phyloP scores from a whole-genome alignment of 2,888 invertebrate genomes.

The Drosophila seclusa region DNA sequence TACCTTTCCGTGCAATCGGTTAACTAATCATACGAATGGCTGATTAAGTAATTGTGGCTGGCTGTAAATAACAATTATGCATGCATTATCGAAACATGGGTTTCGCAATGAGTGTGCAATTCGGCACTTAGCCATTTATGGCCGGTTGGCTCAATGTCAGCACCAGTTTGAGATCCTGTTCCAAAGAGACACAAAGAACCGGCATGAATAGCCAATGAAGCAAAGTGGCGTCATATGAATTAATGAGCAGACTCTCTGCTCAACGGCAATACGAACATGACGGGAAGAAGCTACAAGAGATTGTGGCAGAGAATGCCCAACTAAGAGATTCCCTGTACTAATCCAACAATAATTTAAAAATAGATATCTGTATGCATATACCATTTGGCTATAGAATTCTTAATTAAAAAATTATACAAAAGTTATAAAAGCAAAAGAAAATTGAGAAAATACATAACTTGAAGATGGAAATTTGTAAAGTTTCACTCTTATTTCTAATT shows the following conservation, averaged over 20 bases:
- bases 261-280: constrained; percentile 27
- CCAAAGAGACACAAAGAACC: constrained; percentile 7
- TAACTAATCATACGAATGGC: constrained; percentile 21
- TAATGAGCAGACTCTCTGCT: constrained; percentile 63
- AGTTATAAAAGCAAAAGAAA: background rate
- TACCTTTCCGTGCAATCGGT: constrained; percentile 4
- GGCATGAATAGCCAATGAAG: constrained; percentile 67
- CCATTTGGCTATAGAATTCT: background rate
- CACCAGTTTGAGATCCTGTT: constrained; percentile 8
- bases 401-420: background rate
- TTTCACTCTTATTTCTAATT: background rate
- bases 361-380: background rate
- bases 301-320: background rate
- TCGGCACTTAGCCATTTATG: constrained; percentile 70
- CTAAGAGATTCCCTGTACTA: background rate
- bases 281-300: background rate
- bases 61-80: constrained; percentile 69
- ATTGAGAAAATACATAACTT: background rate
- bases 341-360: background rate
- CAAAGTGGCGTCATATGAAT: constrained; percentile 75
- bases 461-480: background rate
- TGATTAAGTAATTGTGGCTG: constrained; percentile 33
- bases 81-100: constrained; percentile 58
- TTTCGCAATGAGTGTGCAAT: constrained; percentile 53
- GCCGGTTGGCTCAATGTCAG: constrained; percentile 15